A percentile compares a stretch with the other conserved stretches of the same genome.
Conservation (phyloP, 2,113 vertebrate genomes). For the Semnornis frantzii region DNA sequence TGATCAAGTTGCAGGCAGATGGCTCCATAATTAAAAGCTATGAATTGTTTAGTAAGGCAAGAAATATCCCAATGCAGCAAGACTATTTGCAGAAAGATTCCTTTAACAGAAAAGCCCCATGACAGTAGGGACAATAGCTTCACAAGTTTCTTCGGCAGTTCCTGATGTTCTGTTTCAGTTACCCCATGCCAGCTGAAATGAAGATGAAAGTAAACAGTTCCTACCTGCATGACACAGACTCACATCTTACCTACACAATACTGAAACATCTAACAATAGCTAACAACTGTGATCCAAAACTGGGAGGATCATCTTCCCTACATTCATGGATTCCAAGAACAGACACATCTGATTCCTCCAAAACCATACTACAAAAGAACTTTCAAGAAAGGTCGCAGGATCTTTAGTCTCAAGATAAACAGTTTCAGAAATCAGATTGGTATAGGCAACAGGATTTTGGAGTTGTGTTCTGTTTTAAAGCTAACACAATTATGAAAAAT, state of each 20-base stretch:
- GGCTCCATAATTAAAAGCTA: slow-evolving; percentile 39
- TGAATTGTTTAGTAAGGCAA: not conserved
- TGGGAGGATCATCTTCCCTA: not conserved
- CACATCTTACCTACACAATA: not conserved
- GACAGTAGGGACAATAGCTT: not conserved
- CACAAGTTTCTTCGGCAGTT: not conserved
- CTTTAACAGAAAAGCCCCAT: not conserved
- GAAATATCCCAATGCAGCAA: not conserved
- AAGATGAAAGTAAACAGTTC: not conserved
- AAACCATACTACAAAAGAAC: not conserved
- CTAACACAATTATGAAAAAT: not conserved
- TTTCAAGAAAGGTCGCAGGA: too few relatives aligned
- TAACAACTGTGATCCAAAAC: not conserved
- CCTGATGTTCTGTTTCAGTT: not conserved
- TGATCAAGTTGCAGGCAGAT: slow-evolving; percentile 24
- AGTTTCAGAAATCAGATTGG: not conserved
- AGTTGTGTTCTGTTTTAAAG: not conserved
- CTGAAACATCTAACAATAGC: not conserved
- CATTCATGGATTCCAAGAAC: not conserved
- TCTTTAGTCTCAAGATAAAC: not conserved
- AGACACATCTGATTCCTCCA: not conserved
- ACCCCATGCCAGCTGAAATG: not conserved
- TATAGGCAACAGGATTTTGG: not conserved
- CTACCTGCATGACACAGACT: not conserved
- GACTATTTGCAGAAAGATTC: not conserved